Base-by-base conservation (phyloP, 1,140 invertebrate genomes). In the Cherax destructor region DNA sequence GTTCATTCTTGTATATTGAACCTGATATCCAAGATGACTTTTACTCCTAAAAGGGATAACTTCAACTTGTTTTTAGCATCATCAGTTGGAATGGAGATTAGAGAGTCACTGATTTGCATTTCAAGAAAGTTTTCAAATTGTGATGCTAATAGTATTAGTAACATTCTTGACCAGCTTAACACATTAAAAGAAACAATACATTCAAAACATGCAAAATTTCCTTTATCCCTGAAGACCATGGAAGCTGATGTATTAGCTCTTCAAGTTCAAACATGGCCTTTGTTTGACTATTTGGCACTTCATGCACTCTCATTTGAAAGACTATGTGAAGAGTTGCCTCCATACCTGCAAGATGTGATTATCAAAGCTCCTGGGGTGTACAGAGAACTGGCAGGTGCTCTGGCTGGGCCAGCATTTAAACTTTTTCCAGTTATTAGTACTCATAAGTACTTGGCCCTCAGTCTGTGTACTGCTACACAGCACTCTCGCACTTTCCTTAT, bases 1-100 rank as follows among this genome's bases (percentile, higher is more conserved):
- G 85, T 80, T 24, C 85, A 91, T 13, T 72, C 74, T 52, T 79
- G 56, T 52, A 65, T 91, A 13, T 18, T 88, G 49, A 61, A 85
- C 56, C 41, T 92, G n/a, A n/a, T 76, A 49, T 61, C 72, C 30
- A 52, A 24, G 7, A 52, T 91, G 7, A 50, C 56, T 85, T 83
- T 83, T 69, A 69, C 76, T 50, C 30, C 83, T 50, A 74, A 84
- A 47, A 91, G 83, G 79, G 30, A 91, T 13, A 85, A 79, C 16
- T 24, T 91, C 18, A 91, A 91, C 7, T 21, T 79, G 47, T 91
- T 91, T 56, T 80, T 91, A 30, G 88, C 88, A 69, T 91, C 88
- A 41, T 50, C 76, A 61, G 6, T 49, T 50, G 88, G 88, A n/a
- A 79, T 41, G 21, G 76, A 85, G 78, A 56, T 56, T 69, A 21